A percentile compares a stretch with the other conserved stretches of the same genome.
Conservation (phyloP, 2,113 vertebrate genomes). For the Peromyscus californicus region DNA sequence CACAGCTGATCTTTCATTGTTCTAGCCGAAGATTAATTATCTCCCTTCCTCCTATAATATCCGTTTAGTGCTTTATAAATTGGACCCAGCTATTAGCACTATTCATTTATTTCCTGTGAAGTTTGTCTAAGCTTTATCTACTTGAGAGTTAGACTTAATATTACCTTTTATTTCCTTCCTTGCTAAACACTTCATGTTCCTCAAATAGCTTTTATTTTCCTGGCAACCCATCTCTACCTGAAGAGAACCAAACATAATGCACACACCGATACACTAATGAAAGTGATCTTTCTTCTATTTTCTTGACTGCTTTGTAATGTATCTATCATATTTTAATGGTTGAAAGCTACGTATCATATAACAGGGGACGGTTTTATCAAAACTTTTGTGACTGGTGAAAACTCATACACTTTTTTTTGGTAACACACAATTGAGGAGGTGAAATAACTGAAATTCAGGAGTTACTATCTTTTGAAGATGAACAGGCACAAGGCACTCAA, state of each 20-base stretch:
- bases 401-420: neutral
- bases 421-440: neutral
- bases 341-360: neutral
- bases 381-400: neutral
- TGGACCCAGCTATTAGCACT: conserved; percentile 75
- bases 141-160: conserved; percentile 51
- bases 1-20: conserved; percentile 83
- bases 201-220: conserved; percentile 70
- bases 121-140: conserved; percentile 60
- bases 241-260: neutral
- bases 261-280: neutral
- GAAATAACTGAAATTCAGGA: neutral
- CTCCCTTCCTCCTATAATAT: conserved; percentile 82
- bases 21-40: conserved; percentile 83
- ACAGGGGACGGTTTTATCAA: neutral
- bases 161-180: conserved; percentile 80
- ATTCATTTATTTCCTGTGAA: conserved; percentile 80
- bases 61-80: conserved; percentile 70
- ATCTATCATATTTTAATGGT: neutral
- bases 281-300: neutral
- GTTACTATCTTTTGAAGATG: neutral
- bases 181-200: conserved; percentile 62
- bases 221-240: neutral
- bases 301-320: neutral
- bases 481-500: fast-evolving